These are phyloP conservation scores for Linnaemya tessellans DNA, from an alignment of 2,888 invertebrate genomes.

Conservation along the genomic window DNA sequence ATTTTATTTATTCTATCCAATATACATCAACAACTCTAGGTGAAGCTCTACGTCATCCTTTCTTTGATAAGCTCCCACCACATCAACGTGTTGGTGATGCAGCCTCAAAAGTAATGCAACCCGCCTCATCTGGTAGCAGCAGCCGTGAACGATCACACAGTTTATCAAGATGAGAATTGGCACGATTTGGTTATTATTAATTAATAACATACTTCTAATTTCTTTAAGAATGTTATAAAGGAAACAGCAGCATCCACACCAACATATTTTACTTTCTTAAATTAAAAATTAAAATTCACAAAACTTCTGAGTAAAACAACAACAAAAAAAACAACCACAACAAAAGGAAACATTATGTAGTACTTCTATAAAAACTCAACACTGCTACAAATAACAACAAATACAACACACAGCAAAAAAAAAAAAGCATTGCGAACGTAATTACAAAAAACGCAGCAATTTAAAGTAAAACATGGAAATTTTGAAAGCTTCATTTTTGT, in stretches of 20 bases:
- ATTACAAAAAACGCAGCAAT: constrained; percentile 30
- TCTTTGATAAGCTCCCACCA: constrained; percentile 93
- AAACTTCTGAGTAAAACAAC: constrained; percentile 17
- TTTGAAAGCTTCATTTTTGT: constrained; percentile 54
- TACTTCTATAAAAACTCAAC: constrained; percentile 53
- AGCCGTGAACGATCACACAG: constrained; percentile 87
- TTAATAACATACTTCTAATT: constrained; percentile 74
- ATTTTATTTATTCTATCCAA: constrained; percentile 22
- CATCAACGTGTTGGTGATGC: constrained; percentile 89
- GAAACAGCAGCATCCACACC: constrained; percentile 11
- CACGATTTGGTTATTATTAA: constrained; percentile 84
- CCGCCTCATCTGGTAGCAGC: constrained; percentile 82
- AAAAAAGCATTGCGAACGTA: constrained; percentile 8
- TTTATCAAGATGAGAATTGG: constrained; percentile 84
- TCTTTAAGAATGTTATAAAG: constrained; percentile 15
- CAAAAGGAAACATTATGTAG: not conserved
- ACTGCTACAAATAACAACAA: constrained; percentile 45
- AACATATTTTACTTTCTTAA: constrained; percentile 24
- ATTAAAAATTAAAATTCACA: constrained; percentile 36
- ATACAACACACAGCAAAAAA: constrained; percentile 50
- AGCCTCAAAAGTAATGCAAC: constrained; percentile 71
- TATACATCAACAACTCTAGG: constrained; percentile 77
- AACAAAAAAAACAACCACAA: constrained; percentile 9
- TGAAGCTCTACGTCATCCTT: constrained; percentile 95
- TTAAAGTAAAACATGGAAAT: constrained; percentile 20